These are phyloP conservation scores for Lysandra bellargus DNA, from an alignment of 2,888 invertebrate genomes.

Conservation along the genomic window DNA sequence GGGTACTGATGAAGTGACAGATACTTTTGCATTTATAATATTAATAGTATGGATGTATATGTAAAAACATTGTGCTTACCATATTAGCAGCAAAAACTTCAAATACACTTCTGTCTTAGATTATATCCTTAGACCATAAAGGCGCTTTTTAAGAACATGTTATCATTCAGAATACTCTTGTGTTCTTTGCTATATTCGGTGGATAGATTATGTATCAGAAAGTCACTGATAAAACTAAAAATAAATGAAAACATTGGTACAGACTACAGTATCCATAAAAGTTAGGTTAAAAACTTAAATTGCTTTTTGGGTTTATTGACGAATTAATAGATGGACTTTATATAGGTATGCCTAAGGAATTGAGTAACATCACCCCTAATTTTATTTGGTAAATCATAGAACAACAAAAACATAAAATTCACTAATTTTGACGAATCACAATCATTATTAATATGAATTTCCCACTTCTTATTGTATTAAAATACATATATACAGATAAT, in stretches of 20 bases:
- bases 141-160: not conserved
- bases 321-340: not conserved
- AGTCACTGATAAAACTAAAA: not conserved
- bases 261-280: not conserved
- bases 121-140: not conserved
- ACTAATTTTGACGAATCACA: no score
- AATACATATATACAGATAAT: no score
- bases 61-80: not conserved
- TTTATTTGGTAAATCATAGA: not conserved
- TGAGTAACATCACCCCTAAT: not conserved
- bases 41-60: not conserved
- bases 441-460: no score
- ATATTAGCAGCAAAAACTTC: not conserved
- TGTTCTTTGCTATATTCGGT: not conserved
- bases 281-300: not conserved
- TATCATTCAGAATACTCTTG: not conserved
- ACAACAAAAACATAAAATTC: no score
- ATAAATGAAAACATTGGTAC: not conserved
- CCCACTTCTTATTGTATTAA: no score
- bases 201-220: not conserved
- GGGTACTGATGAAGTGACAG: not conserved
- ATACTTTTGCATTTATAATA: not conserved
- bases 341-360: no score
- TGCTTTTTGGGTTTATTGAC: not conserved
- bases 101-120: not conserved